phyloP scores from a whole-genome alignment of 2,113 vertebrate genomes.

The Seriola aureovittata region DNA sequence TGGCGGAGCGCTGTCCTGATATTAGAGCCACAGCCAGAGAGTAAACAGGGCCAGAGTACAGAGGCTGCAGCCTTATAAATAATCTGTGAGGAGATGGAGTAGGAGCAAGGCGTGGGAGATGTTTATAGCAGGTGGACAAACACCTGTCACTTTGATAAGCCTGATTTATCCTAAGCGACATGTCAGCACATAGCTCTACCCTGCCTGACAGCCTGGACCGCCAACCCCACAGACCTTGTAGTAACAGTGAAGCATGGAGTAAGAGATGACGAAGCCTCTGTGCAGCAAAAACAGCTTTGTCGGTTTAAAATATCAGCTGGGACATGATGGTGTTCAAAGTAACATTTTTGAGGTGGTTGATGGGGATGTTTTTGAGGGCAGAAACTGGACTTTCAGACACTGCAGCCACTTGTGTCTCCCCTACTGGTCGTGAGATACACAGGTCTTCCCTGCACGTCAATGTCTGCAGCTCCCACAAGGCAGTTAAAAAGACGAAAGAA shows the following conservation, averaged over 20 bases:
- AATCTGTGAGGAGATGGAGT: slow-evolving; percentile 74
- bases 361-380: not conserved
- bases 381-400: slow-evolving; percentile 8
- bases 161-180: slow-evolving; percentile 90
- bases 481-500: slow-evolving; percentile 90
- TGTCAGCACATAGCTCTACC: slow-evolving; percentile 87
- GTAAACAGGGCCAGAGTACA: slow-evolving; percentile 74
- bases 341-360: not conserved
- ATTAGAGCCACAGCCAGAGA: slow-evolving; percentile 73
- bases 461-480: slow-evolving; percentile 88
- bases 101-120: slow-evolving; percentile 85
- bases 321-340: not conserved
- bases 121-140: slow-evolving; percentile 92
- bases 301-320: slow-evolving; percentile 16
- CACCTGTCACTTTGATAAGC: slow-evolving; percentile 90
- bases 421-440: slow-evolving; percentile 79
- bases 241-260: slow-evolving; percentile 26
- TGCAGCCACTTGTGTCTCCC: slow-evolving; percentile 23
- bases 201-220: slow-evolving; percentile 83
- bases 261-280: slow-evolving; percentile 29
- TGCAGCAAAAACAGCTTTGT: slow-evolving; percentile 30
- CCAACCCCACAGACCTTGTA: slow-evolving; percentile 30
- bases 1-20: slow-evolving; percentile 69
- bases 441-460: slow-evolving; percentile 87
- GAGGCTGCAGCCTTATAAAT: slow-evolving; percentile 81